Evolutionary conservation across 2,888 invertebrate genomes (phyloP).

Genomic region (Drosophila pseudotalamancana): DNA sequence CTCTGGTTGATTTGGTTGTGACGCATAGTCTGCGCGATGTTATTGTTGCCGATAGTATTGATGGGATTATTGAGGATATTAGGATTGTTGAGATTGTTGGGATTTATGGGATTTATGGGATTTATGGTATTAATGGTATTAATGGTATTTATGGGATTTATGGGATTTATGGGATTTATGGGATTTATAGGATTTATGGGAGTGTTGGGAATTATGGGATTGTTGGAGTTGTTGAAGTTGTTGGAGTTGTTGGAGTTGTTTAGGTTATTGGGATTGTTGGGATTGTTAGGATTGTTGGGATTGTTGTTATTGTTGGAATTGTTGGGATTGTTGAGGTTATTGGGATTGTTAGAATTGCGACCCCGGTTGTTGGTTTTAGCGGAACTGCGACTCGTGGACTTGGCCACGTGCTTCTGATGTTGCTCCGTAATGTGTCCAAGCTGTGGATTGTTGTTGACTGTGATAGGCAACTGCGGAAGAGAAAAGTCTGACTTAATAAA

Average conservation of each 20-base stretch:
- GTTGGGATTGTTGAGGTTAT: background rate
- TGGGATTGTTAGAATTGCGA: conserved; percentile 25
- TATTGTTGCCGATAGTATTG: no score
- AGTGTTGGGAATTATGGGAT: no score
- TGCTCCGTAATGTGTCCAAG: conserved; percentile 57
- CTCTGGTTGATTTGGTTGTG: conserved; percentile 61
- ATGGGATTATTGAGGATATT: no score
- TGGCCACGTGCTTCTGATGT: conserved; percentile 52
- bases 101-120: no score
- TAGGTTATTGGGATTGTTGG: conserved; percentile 20
- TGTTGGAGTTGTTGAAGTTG: conserved; percentile 25
- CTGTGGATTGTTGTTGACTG: conserved; percentile 56
- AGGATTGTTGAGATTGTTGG: no score
- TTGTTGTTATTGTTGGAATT: conserved; percentile 12
- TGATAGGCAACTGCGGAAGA: conserved; percentile 74
- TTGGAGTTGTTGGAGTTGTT: conserved; percentile 23
- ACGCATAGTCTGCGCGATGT: conserved; percentile 49
- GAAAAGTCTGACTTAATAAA: background rate
- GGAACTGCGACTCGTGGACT: conserved; percentile 48
- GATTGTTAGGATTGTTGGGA: no score
- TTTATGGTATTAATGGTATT: no score
- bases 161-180: no score
- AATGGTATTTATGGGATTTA: no score
- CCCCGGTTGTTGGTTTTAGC: conserved; percentile 36
- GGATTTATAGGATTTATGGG: no score